Percentiles rank a stretch among this genome's conserved stretches.
Conservation (phyloP, 2,888 invertebrate species). For the Ceriagrion tenellum region DNA sequence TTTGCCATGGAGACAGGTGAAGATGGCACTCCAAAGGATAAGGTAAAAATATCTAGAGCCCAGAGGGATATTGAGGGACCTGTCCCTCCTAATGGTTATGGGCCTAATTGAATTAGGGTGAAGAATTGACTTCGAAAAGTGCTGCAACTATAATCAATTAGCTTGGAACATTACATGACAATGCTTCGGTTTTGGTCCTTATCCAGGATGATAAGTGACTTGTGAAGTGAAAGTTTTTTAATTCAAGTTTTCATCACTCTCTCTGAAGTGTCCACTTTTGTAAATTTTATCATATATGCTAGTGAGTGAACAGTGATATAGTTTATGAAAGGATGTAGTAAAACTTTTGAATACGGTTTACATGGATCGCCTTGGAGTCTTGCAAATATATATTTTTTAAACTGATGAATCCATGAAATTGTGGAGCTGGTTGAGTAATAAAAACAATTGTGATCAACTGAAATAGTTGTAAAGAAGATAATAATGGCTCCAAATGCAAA, state of each 20-base stretch:
- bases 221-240: not conserved
- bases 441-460: slow-evolving; percentile 40
- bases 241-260: not conserved
- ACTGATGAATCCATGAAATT: not conserved
- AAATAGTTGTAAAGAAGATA: slow-evolving; percentile 2
- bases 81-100: slow-evolving; percentile 76
- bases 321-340: not conserved
- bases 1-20: slow-evolving; percentile 98
- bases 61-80: slow-evolving; percentile 94
- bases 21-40: slow-evolving; percentile 94
- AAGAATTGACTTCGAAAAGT: not conserved
- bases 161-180: not conserved
- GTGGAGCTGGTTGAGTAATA: not conserved
- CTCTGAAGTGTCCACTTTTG: slow-evolving; percentile 14
- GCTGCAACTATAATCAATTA: not conserved
- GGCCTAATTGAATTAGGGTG: slow-evolving; percentile 25
- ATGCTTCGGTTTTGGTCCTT: not conserved
- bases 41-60: slow-evolving; percentile 96
- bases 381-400: slow-evolving; percentile 39
- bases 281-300: not conserved
- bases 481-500: not conserved
- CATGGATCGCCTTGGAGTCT: not conserved
- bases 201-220: not conserved
- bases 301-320: not conserved
- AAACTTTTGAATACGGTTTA: not conserved